Conservation (phyloP, 2,797 vertebrate genomes). For the Pampus argenteus region DNA sequence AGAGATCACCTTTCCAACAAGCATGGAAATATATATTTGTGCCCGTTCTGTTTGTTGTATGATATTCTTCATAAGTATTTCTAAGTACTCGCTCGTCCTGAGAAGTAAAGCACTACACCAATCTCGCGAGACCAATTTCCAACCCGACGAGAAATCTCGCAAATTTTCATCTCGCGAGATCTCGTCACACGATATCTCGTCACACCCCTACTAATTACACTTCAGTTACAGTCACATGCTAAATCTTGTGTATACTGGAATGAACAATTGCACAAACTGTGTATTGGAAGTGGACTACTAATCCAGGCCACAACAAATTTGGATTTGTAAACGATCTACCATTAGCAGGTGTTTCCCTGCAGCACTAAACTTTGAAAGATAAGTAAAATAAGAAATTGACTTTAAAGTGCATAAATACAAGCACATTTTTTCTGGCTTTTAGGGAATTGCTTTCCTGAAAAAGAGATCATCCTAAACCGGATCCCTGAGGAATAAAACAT, state of each 20-base stretch:
- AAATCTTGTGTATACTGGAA: neutral
- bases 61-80: neutral
- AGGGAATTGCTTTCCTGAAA: neutral
- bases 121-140: too few relatives aligned
- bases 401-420: neutral
- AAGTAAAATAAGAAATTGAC: conserved; percentile 3
- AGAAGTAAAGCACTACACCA: neutral
- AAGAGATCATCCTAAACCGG: neutral
- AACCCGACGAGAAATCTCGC: too few relatives aligned
- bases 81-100: neutral
- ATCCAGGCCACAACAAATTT: neutral
- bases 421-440: too few relatives aligned
- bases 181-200: too few relatives aligned
- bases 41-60: neutral
- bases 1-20: neutral
- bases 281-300: neutral
- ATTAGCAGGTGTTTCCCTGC: neutral
- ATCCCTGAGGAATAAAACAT: conserved; percentile 9
- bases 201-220: too few relatives aligned
- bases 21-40: neutral
- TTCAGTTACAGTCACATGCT: conserved; percentile 5
- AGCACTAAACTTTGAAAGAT: neutral
- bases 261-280: neutral
- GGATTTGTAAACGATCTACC: neutral
- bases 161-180: too few relatives aligned